These are phyloP conservation scores for Perdix hodgsoniae DNA, from an alignment of 2,797 vertebrate species.

Conservation along the genomic window DNA sequence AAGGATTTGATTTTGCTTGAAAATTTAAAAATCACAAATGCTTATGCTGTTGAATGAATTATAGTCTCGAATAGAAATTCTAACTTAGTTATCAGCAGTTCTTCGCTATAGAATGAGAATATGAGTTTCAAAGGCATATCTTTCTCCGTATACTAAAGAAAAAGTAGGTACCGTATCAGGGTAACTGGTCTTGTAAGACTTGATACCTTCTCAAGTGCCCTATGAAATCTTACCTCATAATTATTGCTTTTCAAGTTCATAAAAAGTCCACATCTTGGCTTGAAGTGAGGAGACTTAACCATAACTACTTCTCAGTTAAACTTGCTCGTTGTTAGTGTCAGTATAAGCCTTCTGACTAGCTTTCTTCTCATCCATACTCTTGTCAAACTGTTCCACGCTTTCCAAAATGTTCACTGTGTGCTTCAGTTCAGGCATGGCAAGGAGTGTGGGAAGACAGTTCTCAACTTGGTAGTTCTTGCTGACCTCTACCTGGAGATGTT, in stretches of 20 bases:
- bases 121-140: background rate
- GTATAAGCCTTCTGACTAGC: background rate
- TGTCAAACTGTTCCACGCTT: background rate
- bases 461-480: slow-evolving; percentile 19
- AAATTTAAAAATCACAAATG: background rate
- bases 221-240: background rate
- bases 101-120: background rate
- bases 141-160: background rate
- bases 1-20: background rate
- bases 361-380: background rate
- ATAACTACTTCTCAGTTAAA: background rate
- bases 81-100: background rate
- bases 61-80: background rate
- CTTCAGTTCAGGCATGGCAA: background rate
- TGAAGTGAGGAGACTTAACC: background rate
- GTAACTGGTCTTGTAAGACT: background rate
- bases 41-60: background rate
- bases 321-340: background rate
- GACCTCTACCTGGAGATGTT: background rate
- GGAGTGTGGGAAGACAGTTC: background rate
- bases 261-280: background rate
- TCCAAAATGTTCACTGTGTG: background rate
- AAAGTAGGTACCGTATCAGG: background rate
- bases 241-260: background rate
- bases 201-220: background rate